These are phyloP conservation scores for Dolichoris vasculosae DNA, from an alignment of 1,140 invertebrate species.

Conservation along the genomic window DNA sequence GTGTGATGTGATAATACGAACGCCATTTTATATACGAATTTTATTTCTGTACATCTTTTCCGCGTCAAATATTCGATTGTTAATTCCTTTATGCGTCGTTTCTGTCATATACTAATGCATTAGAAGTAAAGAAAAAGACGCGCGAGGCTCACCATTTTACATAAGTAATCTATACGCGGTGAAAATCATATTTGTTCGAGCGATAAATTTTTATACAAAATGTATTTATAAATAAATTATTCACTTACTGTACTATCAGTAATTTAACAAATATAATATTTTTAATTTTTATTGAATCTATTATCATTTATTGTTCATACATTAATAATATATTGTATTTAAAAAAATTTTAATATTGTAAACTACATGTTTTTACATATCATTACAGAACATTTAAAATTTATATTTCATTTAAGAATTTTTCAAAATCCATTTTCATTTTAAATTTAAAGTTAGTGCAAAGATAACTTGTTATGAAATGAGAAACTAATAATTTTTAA, in stretches of 20 bases:
- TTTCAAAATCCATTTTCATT: too few relatives aligned
- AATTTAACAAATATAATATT: neutral
- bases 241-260: neutral
- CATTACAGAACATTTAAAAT: too few relatives aligned
- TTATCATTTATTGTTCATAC: neutral
- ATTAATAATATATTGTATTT: neutral
- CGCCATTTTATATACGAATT: conserved; percentile 42
- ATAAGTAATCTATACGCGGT: conserved; percentile 10
- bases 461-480: neutral
- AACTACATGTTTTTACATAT: neutral
- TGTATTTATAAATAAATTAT: neutral
- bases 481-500: neutral
- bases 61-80: conserved; percentile 55
- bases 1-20: conserved; percentile 56
- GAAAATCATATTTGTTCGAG: conserved; percentile 10
- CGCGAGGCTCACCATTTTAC: conserved; percentile 35
- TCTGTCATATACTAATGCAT: conserved; percentile 31
- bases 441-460: neutral
- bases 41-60: conserved; percentile 52
- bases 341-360: neutral
- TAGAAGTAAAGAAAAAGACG: conserved; percentile 21
- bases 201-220: neutral
- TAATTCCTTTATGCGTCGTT: conserved; percentile 48
- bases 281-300: neutral
- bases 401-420: too few relatives aligned